Percentiles rank a stretch among this genome's conserved stretches.
phyloP scores from a whole-genome alignment of 2,113 vertebrate species.

The Platanista minor region DNA sequence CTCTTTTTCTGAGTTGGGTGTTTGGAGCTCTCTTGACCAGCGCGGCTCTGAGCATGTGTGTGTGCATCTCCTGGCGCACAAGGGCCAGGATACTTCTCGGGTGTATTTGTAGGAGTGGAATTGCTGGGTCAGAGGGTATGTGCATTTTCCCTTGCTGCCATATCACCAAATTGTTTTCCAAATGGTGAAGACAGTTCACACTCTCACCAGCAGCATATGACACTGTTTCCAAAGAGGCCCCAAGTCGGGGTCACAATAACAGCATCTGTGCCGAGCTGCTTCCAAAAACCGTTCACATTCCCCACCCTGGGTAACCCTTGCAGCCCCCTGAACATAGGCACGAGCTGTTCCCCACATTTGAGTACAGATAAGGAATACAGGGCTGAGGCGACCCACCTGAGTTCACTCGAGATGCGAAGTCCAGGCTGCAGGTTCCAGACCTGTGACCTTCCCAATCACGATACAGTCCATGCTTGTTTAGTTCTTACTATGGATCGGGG shows the following conservation, averaged over 20 bases:
- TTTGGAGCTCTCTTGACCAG: too few relatives aligned
- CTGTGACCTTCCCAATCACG: accelerated
- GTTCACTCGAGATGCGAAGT: accelerated
- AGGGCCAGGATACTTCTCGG: background rate
- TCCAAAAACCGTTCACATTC: background rate
- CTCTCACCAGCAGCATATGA: accelerated
- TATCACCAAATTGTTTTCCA: background rate
- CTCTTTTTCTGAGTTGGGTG: too few relatives aligned
- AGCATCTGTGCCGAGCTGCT: accelerated
- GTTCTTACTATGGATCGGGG: background rate
- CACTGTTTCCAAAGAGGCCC: background rate
- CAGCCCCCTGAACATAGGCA: accelerated
- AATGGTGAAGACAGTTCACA: too few relatives aligned
- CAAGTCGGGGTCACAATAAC: accelerated
- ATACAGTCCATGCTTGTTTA: background rate
- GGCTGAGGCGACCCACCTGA: background rate
- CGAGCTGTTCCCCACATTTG: too few relatives aligned
- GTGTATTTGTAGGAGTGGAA: background rate
- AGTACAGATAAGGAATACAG: background rate
- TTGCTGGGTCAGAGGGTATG: background rate
- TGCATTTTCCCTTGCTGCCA: accelerated
- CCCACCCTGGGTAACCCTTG: accelerated
- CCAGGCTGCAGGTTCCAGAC: too few relatives aligned
- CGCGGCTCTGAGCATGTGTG: too few relatives aligned
- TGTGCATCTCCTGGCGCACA: too few relatives aligned